Base-by-base conservation (phyloP, 1,140 invertebrate genomes). In the Venturia canescens region DNA sequence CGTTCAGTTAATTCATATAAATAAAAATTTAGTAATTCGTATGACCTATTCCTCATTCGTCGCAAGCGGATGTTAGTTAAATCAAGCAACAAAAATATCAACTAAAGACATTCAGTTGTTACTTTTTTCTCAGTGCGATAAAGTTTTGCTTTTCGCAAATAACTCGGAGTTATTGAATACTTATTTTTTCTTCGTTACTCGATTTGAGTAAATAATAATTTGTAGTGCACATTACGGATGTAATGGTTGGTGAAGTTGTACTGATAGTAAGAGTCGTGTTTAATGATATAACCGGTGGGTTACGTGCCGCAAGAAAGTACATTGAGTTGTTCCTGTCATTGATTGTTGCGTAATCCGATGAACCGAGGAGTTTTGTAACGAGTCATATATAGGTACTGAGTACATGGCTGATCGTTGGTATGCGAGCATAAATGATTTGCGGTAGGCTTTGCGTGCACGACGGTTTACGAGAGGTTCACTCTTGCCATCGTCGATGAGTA, bases 291-390 rank as follows among this genome's bases (percentile, higher is more conserved):
- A 48, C 29, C n/a, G 21, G 34, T 38, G n/a, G 69, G 44, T 71
- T 71, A 71, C 69, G 69, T 71, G 69, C 34, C 44, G 34, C 31
- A 71, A 38, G 69, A 71, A 71, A 71, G 69, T 71, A 48, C 26
- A 44, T 38, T 18, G 15, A 69, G 29, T 34, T 69, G 29, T 69
- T 29, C 26, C 18, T 69, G 26, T 29, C 29, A 48, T 38, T 38
- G 34, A 15, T 71, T 48, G 9, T 48, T 71, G 69, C 69, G 26
- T 71, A 71, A 71, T 71, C 48, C 18, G 34, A 38, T 16, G 31
- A 71, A 44, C 16, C 15, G 18, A 38, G 15, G 31, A 34, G 34
- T 71, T 71, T 71, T 71, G 31, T 69, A 69, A 69, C 67, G 67
- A 69, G 63, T 13, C n/a, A 6, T 69, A 34, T 69, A 69, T 38